Conservation (phyloP, 2,797 vertebrate species). For the Gallinago nigripennis region DNA sequence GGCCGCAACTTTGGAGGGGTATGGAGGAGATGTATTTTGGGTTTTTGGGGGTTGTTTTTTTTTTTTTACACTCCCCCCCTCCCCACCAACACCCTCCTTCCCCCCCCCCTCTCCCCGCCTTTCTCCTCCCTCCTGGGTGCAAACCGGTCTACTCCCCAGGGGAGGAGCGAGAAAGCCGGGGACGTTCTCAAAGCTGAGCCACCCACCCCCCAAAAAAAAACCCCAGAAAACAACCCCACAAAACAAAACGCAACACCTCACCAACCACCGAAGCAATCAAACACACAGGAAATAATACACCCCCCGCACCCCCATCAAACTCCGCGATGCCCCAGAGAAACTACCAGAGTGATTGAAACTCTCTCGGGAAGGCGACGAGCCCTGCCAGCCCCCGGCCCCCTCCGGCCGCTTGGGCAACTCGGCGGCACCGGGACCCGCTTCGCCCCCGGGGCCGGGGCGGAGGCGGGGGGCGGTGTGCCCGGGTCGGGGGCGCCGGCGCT, state of each 20-base stretch:
- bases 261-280: neutral
- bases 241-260: no score
- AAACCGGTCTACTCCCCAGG: slow-evolving; percentile 28
- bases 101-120: neutral
- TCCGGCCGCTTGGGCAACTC: neutral
- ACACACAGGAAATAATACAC: neutral
- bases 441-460: neutral
- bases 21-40: no score
- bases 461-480: neutral
- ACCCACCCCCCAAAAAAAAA: neutral
- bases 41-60: no score
- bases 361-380: neutral
- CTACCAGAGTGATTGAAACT: slow-evolving; percentile 33
- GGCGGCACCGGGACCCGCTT: neutral
- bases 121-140: neutral
- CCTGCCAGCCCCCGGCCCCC: neutral
- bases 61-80: neutral
- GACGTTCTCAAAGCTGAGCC: neutral
- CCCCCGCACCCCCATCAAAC: neutral
- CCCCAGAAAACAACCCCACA: no score
- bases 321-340: slow-evolving; percentile 44
- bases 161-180: neutral
- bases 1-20: no score
- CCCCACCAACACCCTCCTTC: no score
- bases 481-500: neutral